phyloP scores from a whole-genome alignment of 2,113 vertebrate species.

The Pagrus major region DNA sequence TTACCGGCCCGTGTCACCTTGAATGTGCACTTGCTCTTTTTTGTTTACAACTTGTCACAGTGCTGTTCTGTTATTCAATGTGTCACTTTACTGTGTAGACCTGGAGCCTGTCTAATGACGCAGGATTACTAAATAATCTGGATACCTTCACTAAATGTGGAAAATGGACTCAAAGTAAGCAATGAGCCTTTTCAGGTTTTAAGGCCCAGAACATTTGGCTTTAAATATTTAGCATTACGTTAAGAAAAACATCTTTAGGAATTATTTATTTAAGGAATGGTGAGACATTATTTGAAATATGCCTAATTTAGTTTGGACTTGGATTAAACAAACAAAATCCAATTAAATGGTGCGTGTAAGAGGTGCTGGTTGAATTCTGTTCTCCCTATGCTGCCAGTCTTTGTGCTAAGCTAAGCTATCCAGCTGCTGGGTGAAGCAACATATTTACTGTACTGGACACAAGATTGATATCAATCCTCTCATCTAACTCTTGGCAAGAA shows the following conservation, averaged over 20 bases:
- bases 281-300: neutral
- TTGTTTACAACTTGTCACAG: neutral
- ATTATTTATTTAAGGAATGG: neutral
- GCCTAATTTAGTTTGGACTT: neutral
- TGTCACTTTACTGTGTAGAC: neutral
- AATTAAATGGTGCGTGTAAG: neutral
- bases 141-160: constrained; percentile 6
- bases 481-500: too few species aligned
- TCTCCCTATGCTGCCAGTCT: too few species aligned
- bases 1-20: neutral
- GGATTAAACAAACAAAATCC: neutral
- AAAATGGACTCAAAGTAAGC: neutral
- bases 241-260: neutral
- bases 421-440: neutral
- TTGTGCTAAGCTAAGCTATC: too few species aligned
- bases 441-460: too few species aligned
- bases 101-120: neutral
- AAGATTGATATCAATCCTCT: too few species aligned
- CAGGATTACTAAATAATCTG: constrained; percentile 2
- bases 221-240: neutral
- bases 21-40: neutral
- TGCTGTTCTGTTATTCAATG: neutral
- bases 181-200: neutral
- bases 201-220: neutral
- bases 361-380: too few species aligned